Conservation (phyloP, 2,113 vertebrate species). For the Cariama cristata region DNA sequence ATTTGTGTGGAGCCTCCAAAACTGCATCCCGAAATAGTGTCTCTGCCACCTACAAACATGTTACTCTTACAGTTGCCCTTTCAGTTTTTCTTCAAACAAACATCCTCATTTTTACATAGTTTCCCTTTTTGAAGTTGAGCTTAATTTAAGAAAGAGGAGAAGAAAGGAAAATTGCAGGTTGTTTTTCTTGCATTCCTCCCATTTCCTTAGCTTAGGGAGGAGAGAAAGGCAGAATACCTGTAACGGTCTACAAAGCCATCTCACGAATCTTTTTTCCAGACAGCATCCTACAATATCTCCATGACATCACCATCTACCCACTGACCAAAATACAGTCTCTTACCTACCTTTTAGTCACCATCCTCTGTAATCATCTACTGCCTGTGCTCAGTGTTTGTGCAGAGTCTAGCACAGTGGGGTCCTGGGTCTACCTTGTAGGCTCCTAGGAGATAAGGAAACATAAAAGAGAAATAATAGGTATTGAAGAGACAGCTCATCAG, state of each 20-base stretch:
- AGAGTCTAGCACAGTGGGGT: neutral
- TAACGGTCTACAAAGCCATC: neutral
- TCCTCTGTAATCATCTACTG: neutral
- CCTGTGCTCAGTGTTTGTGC: neutral
- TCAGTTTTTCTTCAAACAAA: neutral
- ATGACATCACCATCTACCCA: neutral
- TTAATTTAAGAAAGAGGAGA: neutral
- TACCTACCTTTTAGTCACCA: conserved; percentile 52
- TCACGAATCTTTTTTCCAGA: neutral
- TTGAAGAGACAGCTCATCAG: conserved; percentile 9
- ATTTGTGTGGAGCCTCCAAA: neutral
- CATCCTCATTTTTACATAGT: neutral
- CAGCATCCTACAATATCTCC: neutral
- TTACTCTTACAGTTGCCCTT: neutral
- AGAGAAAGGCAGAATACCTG: neutral
- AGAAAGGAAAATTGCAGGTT: neutral
- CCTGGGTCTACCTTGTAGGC: neutral
- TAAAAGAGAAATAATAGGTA: neutral
- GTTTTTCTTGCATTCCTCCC: neutral
- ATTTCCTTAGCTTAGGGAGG: neutral
- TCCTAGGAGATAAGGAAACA: conserved; percentile 25
- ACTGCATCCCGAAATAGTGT: neutral
- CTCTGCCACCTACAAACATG: neutral
- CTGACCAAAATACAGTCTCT: neutral
- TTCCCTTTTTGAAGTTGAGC: neutral